Evolutionary conservation across 1,140 invertebrate species (phyloP), one percentile per base, ranked within the genome.

Genomic region (Platorchestia sp.): DNA sequence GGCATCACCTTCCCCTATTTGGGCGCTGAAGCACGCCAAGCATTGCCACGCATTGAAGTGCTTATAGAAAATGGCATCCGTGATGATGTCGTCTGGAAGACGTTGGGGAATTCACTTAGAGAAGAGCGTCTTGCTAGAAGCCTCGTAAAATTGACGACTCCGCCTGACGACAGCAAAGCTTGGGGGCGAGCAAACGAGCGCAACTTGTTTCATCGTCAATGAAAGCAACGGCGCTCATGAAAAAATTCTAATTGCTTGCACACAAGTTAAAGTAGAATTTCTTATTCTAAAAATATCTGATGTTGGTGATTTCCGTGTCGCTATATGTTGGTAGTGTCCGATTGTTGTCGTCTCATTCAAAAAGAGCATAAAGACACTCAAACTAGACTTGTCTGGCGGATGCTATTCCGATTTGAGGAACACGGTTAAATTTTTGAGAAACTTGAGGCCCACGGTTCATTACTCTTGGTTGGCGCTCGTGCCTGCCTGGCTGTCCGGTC

Each of bases 11-110:
- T 36, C 1, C 1, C 27, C 59, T 36, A 36, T 36, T 75, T 36
- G 59, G 59, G 14, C 27, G 1, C 27, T 10, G 14, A 27, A 75
- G 27, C 59, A 19, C 27, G 14, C 59, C 6, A 19, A 51, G 6
- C 47, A 51, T 51, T 19, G 47, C 47, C 59, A 36, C 10, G 59
- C 59, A 75, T 36, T 75, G 27, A 75, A 75, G 59, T 75, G 59
- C 59, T 75, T 75, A 75, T 75, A 75, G 59, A 75, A 75, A 75
- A 75, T 75, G 59, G 59, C 59, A 36, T 75, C 59, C 59, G 6
- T 89, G 87, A 89, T 89, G 87, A 89, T 89, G 87, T 42, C 87
- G 87, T 89, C 43, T 89, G 27, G n/a, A 44, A 89, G 36, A 44
- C 41, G 41, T 41, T 89, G 41, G 87, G 43, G 87, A 89, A 89